These are phyloP conservation scores for Zoanthus sociatus DNA, from an alignment of 92 coral and sea anemone species.

Conservation along the genomic window DNA sequence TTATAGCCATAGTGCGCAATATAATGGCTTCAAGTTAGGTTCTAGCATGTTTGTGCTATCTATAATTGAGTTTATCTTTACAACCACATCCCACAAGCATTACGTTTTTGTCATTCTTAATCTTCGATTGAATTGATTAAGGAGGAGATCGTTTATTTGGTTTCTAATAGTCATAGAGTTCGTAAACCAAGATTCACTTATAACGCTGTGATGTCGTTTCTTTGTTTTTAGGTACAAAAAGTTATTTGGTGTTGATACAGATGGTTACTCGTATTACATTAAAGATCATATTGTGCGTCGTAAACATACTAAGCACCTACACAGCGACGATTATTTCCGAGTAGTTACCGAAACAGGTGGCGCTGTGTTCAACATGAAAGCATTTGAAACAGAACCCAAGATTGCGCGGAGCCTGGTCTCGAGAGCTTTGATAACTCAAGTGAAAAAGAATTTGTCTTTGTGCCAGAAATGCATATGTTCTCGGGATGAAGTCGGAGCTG, in stretches of 20 bases:
- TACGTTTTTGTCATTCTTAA: too few species aligned
- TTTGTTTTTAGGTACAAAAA: conserved; percentile 46
- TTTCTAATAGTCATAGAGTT: too few species aligned
- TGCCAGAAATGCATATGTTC: conserved; percentile 61
- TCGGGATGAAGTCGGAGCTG: conserved; percentile 69
- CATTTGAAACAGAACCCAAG: conserved; percentile 35
- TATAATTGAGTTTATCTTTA: too few species aligned
- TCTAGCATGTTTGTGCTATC: too few species aligned
- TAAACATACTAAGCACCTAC: conserved; percentile 42
- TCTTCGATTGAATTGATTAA: too few species aligned
- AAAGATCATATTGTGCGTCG: conserved; percentile 13
- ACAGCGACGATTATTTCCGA: conserved; percentile 64
- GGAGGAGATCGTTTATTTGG: too few species aligned
- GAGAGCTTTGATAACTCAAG: conserved; percentile 28
- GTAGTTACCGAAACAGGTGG: conserved; percentile 65
- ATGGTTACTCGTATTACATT: conserved; percentile 28
- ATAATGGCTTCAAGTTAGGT: too few species aligned
- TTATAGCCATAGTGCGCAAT: too few species aligned
- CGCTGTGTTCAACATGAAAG: conserved; percentile 63
- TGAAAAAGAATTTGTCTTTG: conserved; percentile 25
- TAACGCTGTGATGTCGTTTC: background rate
- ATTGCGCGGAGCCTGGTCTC: conserved; percentile 23
- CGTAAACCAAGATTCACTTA: too few species aligned
- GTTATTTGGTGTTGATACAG: conserved; percentile 62
- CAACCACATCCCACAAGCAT: too few species aligned